These are phyloP conservation scores for Fregetta grallaria DNA, from an alignment of 2,113 vertebrate species.

Conservation along the genomic window DNA sequence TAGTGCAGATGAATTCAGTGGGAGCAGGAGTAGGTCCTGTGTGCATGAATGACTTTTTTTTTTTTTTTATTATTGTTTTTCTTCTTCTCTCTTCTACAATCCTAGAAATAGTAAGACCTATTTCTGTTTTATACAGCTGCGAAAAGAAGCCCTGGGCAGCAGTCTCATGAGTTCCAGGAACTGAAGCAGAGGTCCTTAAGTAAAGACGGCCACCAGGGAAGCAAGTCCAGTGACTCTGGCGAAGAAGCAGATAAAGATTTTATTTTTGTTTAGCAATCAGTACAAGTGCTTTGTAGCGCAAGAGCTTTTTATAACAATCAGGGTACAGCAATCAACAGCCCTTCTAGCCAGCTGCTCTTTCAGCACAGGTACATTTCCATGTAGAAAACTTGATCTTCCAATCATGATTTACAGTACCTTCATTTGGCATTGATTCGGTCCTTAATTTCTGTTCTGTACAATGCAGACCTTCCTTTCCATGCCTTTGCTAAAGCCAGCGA, in stretches of 20 bases:
- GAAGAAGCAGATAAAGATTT: constrained; percentile 91
- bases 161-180: constrained; percentile 77
- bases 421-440: constrained; percentile 8
- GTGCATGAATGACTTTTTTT: background rate
- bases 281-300: background rate
- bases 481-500: constrained; percentile 68
- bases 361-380: constrained; percentile 19
- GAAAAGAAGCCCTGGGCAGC: constrained; percentile 74
- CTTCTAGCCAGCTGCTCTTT: constrained; percentile 46
- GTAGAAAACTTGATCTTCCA: constrained; percentile 24
- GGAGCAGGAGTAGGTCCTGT: background rate
- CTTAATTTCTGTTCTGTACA: constrained; percentile 11
- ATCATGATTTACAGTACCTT: background rate
- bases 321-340: constrained; percentile 39
- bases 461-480: constrained; percentile 33
- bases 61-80: background rate
- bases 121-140: constrained; percentile 67
- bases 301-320: constrained; percentile 38
- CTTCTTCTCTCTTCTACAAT: background rate
- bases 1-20: background rate
- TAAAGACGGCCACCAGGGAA: constrained; percentile 78
- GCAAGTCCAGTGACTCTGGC: constrained; percentile 86
- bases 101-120: background rate
- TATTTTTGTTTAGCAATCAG: constrained; percentile 83
- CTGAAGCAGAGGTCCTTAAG: constrained; percentile 77